Evolutionary conservation across 2,888 invertebrate genomes (phyloP).

Genomic region (Ophion obscuratus): DNA sequence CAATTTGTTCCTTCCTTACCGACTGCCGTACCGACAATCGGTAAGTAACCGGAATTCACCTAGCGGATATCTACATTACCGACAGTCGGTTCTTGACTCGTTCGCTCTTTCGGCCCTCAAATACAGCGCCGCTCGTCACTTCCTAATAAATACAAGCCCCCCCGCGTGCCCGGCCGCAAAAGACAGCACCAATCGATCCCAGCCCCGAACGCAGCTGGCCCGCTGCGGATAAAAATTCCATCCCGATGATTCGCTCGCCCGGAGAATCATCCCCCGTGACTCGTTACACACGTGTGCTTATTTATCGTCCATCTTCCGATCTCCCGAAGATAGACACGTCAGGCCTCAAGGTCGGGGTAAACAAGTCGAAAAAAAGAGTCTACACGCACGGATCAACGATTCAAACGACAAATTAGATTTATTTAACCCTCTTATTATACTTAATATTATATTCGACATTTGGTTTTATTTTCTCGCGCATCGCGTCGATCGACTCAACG

Average conservation of each 20-base stretch:
- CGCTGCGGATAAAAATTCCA: slow-evolving; percentile 25
- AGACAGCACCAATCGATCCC: slow-evolving; percentile 55
- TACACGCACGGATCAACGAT: slow-evolving; percentile 24
- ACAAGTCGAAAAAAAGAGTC: slow-evolving; percentile 20
- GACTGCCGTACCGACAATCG: neutral
- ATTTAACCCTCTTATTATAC: slow-evolving; percentile 64
- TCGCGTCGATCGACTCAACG: neutral
- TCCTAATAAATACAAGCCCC: neutral
- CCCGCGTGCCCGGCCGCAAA: slow-evolving; percentile 11
- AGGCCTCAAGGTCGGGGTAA: slow-evolving; percentile 25
- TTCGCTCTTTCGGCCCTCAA: too few species aligned
- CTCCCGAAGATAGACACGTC: slow-evolving; percentile 1
- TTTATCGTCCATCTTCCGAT: too few species aligned
- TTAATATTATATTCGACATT: slow-evolving; percentile 73
- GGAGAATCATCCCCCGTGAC: slow-evolving; percentile 7
- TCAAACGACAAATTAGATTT: slow-evolving; percentile 68
- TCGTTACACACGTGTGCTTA: neutral
- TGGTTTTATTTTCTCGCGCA: slow-evolving; percentile 24
- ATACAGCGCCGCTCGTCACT: slow-evolving; percentile 16
- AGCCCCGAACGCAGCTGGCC: slow-evolving; percentile 33
- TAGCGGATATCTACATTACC: too few species aligned
- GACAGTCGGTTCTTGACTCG: too few species aligned
- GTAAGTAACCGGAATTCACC: too few species aligned
- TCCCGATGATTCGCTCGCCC: slow-evolving; percentile 31
- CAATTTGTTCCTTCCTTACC: slow-evolving; percentile 24